These are phyloP conservation scores for Sylvietta virens DNA, from an alignment of 2,113 vertebrate species.

Conservation along the genomic window DNA sequence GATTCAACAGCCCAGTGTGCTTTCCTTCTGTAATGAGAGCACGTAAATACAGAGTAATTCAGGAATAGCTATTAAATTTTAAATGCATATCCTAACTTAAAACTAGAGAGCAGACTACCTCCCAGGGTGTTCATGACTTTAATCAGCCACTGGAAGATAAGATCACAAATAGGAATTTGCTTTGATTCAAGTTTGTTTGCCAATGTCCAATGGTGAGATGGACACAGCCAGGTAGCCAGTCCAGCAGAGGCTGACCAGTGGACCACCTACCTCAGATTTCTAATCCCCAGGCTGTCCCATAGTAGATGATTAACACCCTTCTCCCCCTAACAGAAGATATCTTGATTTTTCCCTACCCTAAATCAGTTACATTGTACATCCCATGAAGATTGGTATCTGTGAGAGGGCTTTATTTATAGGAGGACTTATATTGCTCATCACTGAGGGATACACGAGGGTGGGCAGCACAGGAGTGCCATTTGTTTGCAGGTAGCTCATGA, in stretches of 20 bases:
- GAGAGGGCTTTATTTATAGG: not conserved
- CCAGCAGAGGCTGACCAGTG: not conserved
- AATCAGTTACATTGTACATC: not conserved
- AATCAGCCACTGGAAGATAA: not conserved
- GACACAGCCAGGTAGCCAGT: not conserved
- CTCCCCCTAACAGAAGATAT: not conserved
- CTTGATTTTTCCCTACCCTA: not conserved
- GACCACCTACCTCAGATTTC: not conserved
- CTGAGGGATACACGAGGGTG: not conserved
- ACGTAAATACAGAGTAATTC: not conserved
- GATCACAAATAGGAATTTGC: not conserved
- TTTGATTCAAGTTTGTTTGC: not conserved
- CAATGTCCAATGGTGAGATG: not conserved
- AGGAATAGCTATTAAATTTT: not conserved
- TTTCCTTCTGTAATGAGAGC: not conserved
- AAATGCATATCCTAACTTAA: not conserved
- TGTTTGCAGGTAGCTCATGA: not conserved
- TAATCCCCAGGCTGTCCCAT: not conserved
- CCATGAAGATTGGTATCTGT: not conserved
- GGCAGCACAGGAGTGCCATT: not conserved
- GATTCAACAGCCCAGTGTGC: not conserved
- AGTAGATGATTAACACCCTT: not conserved
- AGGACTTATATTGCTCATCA: not conserved
- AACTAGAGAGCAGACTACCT: not conserved
- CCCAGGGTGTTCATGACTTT: not conserved